These are phyloP conservation scores for Bombus consobrinus DNA, from an alignment of 1,140 invertebrate genomes.

Conservation along the genomic window DNA sequence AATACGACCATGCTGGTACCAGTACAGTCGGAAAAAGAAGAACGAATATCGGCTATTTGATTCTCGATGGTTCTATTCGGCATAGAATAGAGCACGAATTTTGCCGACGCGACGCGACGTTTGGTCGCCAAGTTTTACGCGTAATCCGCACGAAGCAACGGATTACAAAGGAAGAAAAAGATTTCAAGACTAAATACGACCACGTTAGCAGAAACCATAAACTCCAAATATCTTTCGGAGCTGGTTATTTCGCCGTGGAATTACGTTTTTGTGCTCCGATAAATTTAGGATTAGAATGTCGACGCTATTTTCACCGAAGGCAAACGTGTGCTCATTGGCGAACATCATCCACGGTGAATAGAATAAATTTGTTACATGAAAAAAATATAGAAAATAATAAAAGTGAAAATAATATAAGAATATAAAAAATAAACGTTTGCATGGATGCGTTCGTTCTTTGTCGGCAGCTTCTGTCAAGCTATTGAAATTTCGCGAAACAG, in stretches of 20 bases:
- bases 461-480: not conserved
- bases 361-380: too few species aligned
- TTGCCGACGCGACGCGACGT: not conserved
- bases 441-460: not conserved
- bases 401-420: too few species aligned
- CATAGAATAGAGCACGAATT: not conserved
- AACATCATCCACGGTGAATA: too few species aligned
- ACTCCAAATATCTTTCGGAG: not conserved
- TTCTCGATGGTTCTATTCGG: not conserved
- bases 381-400: too few species aligned
- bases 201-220: not conserved
- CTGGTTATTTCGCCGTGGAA: not conserved
- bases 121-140: not conserved
- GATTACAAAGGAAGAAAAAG: constrained; percentile 14
- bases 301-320: not conserved
- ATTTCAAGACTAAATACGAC: constrained; percentile 9
- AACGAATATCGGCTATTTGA: not conserved
- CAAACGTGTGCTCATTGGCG: not conserved
- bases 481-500: not conserved
- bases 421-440: too few species aligned
- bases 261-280: not conserved
- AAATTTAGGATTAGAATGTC: constrained; percentile 14
- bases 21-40: not conserved
- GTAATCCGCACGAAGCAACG: not conserved
- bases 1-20: not conserved